Conservation (phyloP, 2,888 invertebrate genomes). For the Agelastica alni region DNA sequence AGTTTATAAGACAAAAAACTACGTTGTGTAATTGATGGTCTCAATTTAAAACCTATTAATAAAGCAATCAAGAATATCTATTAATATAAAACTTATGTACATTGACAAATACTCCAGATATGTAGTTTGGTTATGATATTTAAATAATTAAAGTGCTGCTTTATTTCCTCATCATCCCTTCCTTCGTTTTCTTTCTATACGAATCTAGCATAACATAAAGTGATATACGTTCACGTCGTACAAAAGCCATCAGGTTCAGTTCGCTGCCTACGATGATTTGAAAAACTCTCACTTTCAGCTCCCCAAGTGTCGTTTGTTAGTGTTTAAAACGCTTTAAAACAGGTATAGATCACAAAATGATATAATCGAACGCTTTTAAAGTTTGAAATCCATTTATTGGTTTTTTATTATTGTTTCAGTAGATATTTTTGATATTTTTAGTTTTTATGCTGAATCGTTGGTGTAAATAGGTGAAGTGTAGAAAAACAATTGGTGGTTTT, state of each 20-base stretch:
- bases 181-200: not conserved
- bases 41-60: no score
- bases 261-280: slow-evolving; percentile 21
- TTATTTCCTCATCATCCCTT: slow-evolving; percentile 6
- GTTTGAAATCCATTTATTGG: not conserved
- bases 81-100: no score
- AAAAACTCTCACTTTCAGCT: slow-evolving; percentile 32
- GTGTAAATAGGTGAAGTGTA: slow-evolving; percentile 30
- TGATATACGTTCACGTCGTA: slow-evolving; percentile 11
- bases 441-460: slow-evolving; percentile 23
- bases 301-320: slow-evolving; percentile 11
- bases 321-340: slow-evolving; percentile 14
- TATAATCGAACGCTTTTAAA: slow-evolving; percentile 4
- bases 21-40: no score
- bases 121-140: not conserved
- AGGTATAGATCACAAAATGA: slow-evolving; percentile 12
- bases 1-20: no score
- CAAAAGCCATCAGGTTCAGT: slow-evolving; percentile 25
- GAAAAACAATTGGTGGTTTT: slow-evolving; percentile 11
- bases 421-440: slow-evolving; percentile 9
- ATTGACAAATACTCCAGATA: not conserved
- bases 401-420: not conserved
- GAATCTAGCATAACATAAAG: slow-evolving; percentile 12
- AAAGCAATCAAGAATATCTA: no score
- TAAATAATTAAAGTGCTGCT: not conserved